Conservation (phyloP, 2,113 vertebrate species). For the Meleagris gallopavo region DNA sequence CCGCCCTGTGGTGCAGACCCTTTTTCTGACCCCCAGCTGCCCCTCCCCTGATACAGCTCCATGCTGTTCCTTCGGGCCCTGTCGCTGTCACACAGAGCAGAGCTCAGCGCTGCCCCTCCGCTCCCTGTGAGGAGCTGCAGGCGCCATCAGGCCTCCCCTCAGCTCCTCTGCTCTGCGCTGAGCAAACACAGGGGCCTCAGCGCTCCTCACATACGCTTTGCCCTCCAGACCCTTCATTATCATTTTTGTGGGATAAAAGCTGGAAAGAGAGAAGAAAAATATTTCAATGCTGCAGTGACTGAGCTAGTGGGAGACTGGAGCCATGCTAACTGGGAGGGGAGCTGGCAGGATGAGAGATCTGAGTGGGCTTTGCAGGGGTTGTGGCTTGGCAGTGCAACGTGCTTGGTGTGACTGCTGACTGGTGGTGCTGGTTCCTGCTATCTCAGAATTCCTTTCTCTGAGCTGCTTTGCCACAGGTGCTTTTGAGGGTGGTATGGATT, state of each 20-base stretch:
- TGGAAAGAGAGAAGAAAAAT: not conserved
- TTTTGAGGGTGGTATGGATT: not conserved
- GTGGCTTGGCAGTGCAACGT: not conserved
- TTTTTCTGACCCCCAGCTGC: too few species aligned
- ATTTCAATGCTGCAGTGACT: not conserved
- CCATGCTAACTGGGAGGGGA: not conserved
- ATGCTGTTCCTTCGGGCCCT: too few species aligned
- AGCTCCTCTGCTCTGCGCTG: too few species aligned
- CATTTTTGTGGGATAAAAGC: not conserved
- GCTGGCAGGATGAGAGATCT: fast-evolving
- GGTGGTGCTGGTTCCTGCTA: not conserved
- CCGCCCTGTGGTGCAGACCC: too few species aligned
- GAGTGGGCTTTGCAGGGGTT: fast-evolving
- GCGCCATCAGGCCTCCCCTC: too few species aligned
- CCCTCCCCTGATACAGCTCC: too few species aligned
- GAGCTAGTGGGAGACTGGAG: fast-evolving
- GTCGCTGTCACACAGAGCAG: too few species aligned
- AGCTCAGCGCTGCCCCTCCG: too few species aligned
- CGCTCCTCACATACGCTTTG: too few species aligned
- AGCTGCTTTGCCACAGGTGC: not conserved
- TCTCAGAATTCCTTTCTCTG: not conserved
- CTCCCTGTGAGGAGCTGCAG: too few species aligned
- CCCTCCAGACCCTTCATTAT: too few species aligned
- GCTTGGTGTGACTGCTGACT: not conserved
- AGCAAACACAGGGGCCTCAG: too few species aligned